A percentile compares a stretch with the other conserved stretches of the same genome.
Conservation (phyloP, 2,797 vertebrate species). For the Zalophus californianus region DNA sequence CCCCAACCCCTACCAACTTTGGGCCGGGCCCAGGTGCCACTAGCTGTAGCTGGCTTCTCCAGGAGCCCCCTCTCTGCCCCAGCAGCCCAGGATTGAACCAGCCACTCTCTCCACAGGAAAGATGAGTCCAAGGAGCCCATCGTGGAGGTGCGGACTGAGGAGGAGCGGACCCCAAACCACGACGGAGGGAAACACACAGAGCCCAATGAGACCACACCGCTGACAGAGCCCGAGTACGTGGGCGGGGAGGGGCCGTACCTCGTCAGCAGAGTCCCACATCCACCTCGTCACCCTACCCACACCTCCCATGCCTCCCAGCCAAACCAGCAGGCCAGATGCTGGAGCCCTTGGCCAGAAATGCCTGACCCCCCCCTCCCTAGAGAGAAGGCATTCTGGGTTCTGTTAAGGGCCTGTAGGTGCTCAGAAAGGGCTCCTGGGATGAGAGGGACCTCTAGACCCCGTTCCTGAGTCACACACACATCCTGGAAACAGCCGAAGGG, state of each 20-base stretch:
- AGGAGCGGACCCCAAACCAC: conserved; percentile 97
- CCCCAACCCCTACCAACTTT: neutral
- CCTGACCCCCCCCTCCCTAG: neutral
- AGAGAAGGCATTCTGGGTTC: conserved; percentile 11
- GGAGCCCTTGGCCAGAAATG: neutral
- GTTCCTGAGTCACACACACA: neutral
- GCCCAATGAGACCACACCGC: conserved; percentile 97
- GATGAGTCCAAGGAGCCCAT: conserved; percentile 99
- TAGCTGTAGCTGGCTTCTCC: neutral
- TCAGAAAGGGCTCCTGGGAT: neutral
- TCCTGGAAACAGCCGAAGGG: neutral
- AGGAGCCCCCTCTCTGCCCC: neutral
- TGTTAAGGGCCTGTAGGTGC: neutral
- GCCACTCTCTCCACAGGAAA: conserved; percentile 90
- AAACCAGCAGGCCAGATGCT: neutral
- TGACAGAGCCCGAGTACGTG: conserved; percentile 98
- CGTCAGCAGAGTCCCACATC: neutral
- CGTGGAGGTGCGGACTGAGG: conserved; percentile 97
- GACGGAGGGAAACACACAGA: conserved; percentile 96
- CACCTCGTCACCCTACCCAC: neutral
- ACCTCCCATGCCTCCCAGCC: neutral
- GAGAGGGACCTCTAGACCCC: neutral
- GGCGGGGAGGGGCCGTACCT: neutral
- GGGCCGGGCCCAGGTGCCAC: neutral
- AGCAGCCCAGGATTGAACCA: neutral